Base-by-base conservation (phyloP, 1,140 invertebrate genomes). In the Lepidurus couesii region DNA sequence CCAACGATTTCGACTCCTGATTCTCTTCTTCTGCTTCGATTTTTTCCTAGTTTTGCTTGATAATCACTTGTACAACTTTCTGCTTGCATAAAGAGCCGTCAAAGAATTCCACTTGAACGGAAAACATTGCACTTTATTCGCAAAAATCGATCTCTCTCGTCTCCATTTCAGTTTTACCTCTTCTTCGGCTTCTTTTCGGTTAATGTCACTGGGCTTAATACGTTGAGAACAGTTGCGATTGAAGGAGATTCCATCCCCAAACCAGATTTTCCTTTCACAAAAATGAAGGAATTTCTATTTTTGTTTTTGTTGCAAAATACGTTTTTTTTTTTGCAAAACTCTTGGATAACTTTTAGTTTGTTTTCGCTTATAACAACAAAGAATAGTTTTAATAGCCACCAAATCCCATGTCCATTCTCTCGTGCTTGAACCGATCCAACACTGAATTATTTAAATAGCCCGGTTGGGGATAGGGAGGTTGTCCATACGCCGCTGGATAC, bases 391-490 rank as follows among this genome's bases (percentile, higher is more conserved):
- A 78, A 78, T 44, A 75, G 76, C 75, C 80, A 79, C 26, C 77
- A 80, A 45, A 80, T 73, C 45, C 81, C 75, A 75, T 44, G 42
- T 75, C 75, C 75, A 42, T 44, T 44, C 80, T 34, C 82, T 81
- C 43, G 80, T 80, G 44, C 80, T 42, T n/a, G 81, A 79, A 79
- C 80, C 80, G 42, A 80, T 79, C 73, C 80, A 74, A 65, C 79
- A 81, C 42, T 16, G 42, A 45, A 26, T 75, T 44, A 42, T 73
- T 75, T 42, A 76, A 34, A 42, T 77, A n/a, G 42, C 75, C 43
- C 21, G 79, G 44, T 44, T 79, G 47, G 65, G 78, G 80, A 42
- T 81, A 73, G 45, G 80, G 77, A 21, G 65, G 80, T 73, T 80
- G 81, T 44, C 75, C 42, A 75, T 82, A 80, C 34, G 80, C 74